phyloP scores from a whole-genome alignment of 1,140 invertebrate species.

The Caenorhabditis briggsae region DNA sequence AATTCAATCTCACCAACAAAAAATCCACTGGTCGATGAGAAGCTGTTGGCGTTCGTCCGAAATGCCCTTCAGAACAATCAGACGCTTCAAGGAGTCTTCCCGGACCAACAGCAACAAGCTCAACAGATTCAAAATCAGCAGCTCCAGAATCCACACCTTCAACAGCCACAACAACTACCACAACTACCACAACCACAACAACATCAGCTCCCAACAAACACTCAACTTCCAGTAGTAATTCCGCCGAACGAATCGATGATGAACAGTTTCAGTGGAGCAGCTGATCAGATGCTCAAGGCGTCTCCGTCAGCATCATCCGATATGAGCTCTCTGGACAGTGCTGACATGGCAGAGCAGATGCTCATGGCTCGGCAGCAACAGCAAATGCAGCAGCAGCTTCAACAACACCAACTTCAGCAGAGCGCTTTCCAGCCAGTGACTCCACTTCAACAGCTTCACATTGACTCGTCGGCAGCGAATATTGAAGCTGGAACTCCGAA shows the following conservation, averaged over 20 bases:
- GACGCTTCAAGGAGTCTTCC: background rate
- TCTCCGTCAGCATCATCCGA: conserved; percentile 15
- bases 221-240: background rate
- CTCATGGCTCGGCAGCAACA: background rate
- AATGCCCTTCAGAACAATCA: background rate
- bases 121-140: too few relatives aligned
- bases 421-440: background rate
- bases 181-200: background rate
- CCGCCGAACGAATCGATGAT: background rate
- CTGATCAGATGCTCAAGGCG: background rate
- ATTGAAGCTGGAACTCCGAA: background rate
- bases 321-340: conserved; percentile 2
- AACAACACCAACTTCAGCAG: background rate
- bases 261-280: background rate
- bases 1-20: background rate
- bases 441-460: conserved; percentile 15
- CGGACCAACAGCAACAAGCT: background rate
- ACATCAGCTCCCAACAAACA: background rate
- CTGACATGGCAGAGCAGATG: background rate
- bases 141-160: too few relatives aligned
- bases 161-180: background rate
- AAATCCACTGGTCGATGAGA: background rate
- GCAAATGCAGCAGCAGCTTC: background rate
- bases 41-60: conserved; percentile 13
- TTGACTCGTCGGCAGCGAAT: conserved; percentile 21